These are phyloP conservation scores for Euwallacea fornicatus DNA, from an alignment of 1,140 invertebrate species.

Conservation along the genomic window DNA sequence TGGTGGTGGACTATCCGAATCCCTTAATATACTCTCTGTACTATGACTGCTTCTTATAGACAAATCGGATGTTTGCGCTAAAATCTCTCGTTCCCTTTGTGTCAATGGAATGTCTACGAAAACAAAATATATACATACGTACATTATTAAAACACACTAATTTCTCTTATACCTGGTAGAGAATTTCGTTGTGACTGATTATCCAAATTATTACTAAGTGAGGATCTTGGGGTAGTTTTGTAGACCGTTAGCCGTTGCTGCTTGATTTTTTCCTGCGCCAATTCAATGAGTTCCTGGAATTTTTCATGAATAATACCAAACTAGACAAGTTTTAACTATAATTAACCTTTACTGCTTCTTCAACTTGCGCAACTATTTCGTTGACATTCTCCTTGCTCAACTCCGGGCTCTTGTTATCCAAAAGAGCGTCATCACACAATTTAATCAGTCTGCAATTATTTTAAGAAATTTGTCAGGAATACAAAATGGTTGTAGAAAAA, in stretches of 20 bases:
- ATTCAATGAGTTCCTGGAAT: conserved; percentile 62
- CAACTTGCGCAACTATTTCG: conserved; percentile 75
- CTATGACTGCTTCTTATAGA: conserved; percentile 69
- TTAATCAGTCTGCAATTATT: conserved; percentile 64
- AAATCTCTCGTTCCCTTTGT: conserved; percentile 70
- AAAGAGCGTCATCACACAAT: conserved; percentile 84
- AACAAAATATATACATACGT: conserved; percentile 10
- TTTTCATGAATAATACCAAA: neutral
- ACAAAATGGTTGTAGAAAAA: conserved; percentile 3
- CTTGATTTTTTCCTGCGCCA: conserved; percentile 67
- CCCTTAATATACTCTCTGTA: conserved; percentile 63
- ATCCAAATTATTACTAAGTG: conserved; percentile 48
- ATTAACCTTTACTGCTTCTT: conserved; percentile 72
- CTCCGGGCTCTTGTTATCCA: conserved; percentile 67
- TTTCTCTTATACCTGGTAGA: conserved; percentile 54
- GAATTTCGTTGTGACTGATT: conserved; percentile 63
- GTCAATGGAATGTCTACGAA: conserved; percentile 75
- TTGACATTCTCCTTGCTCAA: conserved; percentile 74
- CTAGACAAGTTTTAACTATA: neutral
- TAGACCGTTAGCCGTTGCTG: conserved; percentile 55
- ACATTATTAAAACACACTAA: neutral
- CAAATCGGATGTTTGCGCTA: conserved; percentile 61
- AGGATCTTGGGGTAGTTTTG: conserved; percentile 52
- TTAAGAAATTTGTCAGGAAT: neutral
- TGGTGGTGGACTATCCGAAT: conserved; percentile 70